Conservation (phyloP, 2,888 invertebrate species). For the Neuroscelio doddi region DNA sequence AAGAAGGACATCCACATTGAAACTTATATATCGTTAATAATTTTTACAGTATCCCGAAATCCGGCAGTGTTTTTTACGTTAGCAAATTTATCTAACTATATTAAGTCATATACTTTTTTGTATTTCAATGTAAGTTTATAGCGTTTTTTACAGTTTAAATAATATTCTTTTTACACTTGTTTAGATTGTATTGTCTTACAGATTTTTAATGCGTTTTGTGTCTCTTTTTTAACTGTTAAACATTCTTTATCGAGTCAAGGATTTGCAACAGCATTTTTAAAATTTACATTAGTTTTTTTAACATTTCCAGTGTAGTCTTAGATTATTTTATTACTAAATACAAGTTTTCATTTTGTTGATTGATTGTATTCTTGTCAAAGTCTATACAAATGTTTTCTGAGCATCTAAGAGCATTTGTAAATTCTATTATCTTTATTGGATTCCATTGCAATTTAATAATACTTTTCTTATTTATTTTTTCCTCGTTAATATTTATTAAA, state of each 20-base stretch:
- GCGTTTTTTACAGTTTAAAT: background rate
- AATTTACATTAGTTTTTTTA: background rate
- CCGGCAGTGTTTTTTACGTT: slow-evolving; percentile 4
- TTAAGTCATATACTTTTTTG: background rate
- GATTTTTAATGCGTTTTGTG: background rate
- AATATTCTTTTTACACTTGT: background rate
- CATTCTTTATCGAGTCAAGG: background rate
- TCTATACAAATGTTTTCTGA: too few species aligned
- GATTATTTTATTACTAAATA: background rate
- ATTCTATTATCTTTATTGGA: too few species aligned
- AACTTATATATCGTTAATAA: too few species aligned
- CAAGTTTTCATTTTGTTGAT: background rate
- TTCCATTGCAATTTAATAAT: too few species aligned
- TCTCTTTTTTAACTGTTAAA: background rate
- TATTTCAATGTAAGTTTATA: background rate
- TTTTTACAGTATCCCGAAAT: slow-evolving; percentile 20
- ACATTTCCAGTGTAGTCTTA: background rate
- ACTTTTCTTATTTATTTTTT: too few species aligned
- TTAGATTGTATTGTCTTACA: background rate
- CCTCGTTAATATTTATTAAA: too few species aligned
- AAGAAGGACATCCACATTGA: too few species aligned
- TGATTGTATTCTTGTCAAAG: too few species aligned
- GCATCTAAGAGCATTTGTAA: too few species aligned
- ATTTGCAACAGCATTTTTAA: background rate
- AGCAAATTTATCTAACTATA: slow-evolving; percentile 4